Conservation (phyloP, 2,113 vertebrate genomes). For the Tychaedon coryphoeus region DNA sequence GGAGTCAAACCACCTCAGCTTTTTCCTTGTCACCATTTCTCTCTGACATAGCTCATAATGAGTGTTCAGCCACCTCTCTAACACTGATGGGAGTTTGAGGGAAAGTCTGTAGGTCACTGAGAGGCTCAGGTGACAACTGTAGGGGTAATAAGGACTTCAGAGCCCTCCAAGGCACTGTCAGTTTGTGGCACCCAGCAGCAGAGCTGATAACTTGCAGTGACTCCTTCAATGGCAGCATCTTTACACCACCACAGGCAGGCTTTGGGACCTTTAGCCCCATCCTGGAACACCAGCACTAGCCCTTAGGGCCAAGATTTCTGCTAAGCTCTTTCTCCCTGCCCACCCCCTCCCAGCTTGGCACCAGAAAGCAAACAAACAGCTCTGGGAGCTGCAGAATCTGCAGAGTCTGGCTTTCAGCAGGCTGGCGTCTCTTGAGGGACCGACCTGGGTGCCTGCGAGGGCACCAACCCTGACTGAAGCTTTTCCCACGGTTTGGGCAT, state of each 20-base stretch:
- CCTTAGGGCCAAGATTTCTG: not conserved
- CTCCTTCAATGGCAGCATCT: not conserved
- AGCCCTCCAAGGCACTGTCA: not conserved
- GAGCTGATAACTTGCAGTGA: not conserved
- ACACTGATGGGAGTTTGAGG: not conserved
- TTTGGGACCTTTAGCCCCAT: not conserved
- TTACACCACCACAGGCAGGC: not conserved
- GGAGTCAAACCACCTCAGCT: not conserved
- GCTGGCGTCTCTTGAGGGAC: not conserved
- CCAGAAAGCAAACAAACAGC: not conserved
- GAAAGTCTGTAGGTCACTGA: not conserved
- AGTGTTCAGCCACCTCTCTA: not conserved
- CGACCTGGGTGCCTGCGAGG: not conserved
- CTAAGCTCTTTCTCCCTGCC: not conserved
- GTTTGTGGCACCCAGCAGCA: not conserved
- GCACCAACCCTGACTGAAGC: not conserved
- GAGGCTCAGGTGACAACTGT: not conserved
- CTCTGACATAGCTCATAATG: not conserved
- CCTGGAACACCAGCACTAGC: not conserved
- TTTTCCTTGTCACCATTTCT: not conserved
- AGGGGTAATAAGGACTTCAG: rapidly evolving
- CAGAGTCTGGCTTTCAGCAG: not conserved
- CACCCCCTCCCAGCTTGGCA: not conserved
- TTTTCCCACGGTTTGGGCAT: constrained; percentile 43
- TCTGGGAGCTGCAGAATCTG: not conserved